Conservation (phyloP, 2,888 invertebrate species). For the Lampropteryx suffumata region DNA sequence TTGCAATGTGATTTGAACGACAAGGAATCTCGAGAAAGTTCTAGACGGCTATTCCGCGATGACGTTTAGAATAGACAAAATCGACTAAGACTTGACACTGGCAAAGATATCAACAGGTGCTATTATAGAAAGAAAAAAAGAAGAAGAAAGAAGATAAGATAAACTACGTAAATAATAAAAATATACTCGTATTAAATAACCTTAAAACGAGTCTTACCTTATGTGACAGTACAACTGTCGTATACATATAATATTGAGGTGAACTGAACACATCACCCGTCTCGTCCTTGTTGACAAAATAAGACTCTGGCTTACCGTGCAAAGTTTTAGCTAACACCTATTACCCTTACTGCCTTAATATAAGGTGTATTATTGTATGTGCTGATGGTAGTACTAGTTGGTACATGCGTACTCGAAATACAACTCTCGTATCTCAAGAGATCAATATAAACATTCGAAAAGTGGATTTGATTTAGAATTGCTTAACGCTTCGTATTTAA, state of each 20-base stretch:
- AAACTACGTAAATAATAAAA: too few relatives aligned
- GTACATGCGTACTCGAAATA: conserved; percentile 57
- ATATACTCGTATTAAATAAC: too few relatives aligned
- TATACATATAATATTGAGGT: conserved; percentile 55
- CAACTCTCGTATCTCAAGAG: conserved; percentile 53
- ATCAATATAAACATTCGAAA: conserved; percentile 66
- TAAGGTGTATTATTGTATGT: conserved; percentile 32
- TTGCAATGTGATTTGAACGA: too few relatives aligned
- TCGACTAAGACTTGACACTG: too few relatives aligned
- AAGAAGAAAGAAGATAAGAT: too few relatives aligned
- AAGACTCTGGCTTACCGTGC: conserved; percentile 35
- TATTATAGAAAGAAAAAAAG: too few relatives aligned
- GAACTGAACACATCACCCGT: conserved; percentile 41
- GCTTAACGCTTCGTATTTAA: conserved; percentile 26
- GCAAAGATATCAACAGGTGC: too few relatives aligned
- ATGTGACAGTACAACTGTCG: too few relatives aligned
- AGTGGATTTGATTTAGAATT: conserved; percentile 62
- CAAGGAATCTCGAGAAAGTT: too few relatives aligned
- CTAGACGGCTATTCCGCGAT: too few relatives aligned
- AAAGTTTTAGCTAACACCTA: conserved; percentile 13
- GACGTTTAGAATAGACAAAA: too few relatives aligned
- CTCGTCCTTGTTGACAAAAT: conserved; percentile 51
- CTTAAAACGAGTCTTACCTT: too few relatives aligned
- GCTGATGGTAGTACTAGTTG: conserved; percentile 19
- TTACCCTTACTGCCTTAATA: not conserved